Base-by-base conservation (phyloP, 1,140 invertebrate genomes). In the Drosophila willistoni region DNA sequence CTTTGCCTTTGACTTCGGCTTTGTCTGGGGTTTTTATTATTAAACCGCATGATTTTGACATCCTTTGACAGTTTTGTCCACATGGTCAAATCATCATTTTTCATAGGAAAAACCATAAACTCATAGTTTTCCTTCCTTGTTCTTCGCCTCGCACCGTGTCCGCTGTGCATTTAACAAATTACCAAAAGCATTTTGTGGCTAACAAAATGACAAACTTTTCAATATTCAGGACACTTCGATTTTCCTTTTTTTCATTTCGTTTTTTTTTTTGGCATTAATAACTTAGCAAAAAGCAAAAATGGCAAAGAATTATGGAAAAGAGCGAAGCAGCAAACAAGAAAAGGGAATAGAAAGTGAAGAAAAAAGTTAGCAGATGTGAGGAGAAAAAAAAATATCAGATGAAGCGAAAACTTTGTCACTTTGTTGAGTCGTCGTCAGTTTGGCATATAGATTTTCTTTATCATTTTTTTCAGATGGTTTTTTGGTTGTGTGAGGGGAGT, bases 11-110 rank as follows among this genome's bases (percentile, higher is more conserved):
- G 36, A 12, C 36, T 39, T 13, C 3, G 12, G 12, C 36, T 39
- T 79, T 51, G 69, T 57, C 42, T 61, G 41, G 63, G 57, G 41
- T 63, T 87, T 68, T 77, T 89, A 65, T 79, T 81, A 65, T 74
- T 77, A 79, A 86, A 86, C 82, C 79, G 69, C 80, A 89, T 78
- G 84, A 82, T 84, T 89, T 87, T 89, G 84, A 89, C 84, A 89
- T 84, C 77, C 84, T 89, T 89, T 89, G 84, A 89, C 84, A 84
- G 80, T 89, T 83, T 74, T 73, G 73, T 84, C 69, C 84, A 89
- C 77, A 89, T 89, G 74, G 72, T 64, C 77, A 83, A 77, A 84
- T 89, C 80, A 89, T 89, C 84, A 89, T 89, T 89, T 89, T 81
- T 89, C 84, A 89, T 89, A 60, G 72, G 69, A 67, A 71, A 68